phyloP scores from a whole-genome alignment of 1,140 invertebrate genomes.

The Drosophila azteca region DNA sequence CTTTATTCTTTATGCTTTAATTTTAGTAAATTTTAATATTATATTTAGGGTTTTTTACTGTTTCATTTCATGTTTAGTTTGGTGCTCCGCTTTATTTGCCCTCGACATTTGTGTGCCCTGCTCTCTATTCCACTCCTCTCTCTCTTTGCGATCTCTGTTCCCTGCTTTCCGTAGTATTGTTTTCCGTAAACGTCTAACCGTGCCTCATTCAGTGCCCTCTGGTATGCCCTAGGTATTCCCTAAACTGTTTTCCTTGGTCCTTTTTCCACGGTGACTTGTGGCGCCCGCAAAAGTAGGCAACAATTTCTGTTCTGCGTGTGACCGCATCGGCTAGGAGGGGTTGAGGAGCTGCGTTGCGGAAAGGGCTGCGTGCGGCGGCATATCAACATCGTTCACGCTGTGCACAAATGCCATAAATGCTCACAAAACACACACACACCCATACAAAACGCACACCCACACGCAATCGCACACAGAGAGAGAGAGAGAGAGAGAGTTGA shows the following conservation, averaged over 20 bases:
- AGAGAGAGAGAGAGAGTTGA: neutral
- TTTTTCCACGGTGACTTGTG: conserved; percentile 16
- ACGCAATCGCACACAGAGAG: neutral
- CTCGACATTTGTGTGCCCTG: no score
- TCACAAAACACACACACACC: conserved; percentile 37
- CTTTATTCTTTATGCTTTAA: no score
- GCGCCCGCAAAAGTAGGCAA: conserved; percentile 65
- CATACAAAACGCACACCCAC: neutral
- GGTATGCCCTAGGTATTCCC: neutral
- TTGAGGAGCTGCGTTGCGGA: neutral
- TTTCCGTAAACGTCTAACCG: neutral
- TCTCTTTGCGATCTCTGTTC: no score
- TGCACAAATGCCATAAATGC: conserved; percentile 74
- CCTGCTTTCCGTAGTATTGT: no score
- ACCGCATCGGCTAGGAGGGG: conserved; percentile 5
- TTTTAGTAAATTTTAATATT: no score
- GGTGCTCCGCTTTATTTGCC: no score
- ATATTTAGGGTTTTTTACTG: no score
- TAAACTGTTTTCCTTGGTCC: neutral
- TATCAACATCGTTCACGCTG: conserved; percentile 61
- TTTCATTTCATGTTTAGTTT: no score
- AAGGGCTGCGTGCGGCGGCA: conserved; percentile 41
- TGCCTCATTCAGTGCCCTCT: neutral
- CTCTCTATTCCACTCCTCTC: no score
- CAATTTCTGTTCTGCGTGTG: conserved; percentile 39